These are phyloP conservation scores for Dendrocincla tyrannina DNA, from an alignment of 2,797 vertebrate genomes.

Conservation along the genomic window DNA sequence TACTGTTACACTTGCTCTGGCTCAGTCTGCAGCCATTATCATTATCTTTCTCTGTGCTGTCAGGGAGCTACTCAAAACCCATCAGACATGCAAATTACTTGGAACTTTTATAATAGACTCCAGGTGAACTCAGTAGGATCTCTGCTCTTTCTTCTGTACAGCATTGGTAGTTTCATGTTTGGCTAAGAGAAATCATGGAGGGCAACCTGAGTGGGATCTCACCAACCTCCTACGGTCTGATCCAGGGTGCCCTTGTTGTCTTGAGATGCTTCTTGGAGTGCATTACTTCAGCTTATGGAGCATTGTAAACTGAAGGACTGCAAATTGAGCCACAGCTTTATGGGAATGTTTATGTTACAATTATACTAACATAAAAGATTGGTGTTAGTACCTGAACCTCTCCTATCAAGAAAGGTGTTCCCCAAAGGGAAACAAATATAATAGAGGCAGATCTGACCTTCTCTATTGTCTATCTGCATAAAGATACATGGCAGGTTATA, in stretches of 20 bases:
- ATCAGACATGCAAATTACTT: not conserved
- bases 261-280: not conserved
- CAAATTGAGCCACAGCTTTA: not conserved
- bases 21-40: not conserved
- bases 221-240: too few relatives aligned
- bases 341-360: not conserved
- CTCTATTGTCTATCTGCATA: not conserved
- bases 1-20: not conserved
- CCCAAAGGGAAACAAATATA: not conserved
- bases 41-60: not conserved
- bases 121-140: fast-evolving
- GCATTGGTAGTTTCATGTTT: not conserved
- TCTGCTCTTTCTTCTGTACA: not conserved
- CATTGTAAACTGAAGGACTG: not conserved
- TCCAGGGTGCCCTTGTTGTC: not conserved
- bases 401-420: not conserved
- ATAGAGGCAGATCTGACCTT: not conserved
- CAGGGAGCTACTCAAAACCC: not conserved
- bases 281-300: not conserved
- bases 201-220: not conserved
- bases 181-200: not conserved
- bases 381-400: not conserved
- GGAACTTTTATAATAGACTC: not conserved
- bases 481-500: not conserved
- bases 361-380: not conserved